These are phyloP conservation scores for Drosophila setifemur DNA, from an alignment of 1,140 invertebrate genomes.

Conservation along the genomic window DNA sequence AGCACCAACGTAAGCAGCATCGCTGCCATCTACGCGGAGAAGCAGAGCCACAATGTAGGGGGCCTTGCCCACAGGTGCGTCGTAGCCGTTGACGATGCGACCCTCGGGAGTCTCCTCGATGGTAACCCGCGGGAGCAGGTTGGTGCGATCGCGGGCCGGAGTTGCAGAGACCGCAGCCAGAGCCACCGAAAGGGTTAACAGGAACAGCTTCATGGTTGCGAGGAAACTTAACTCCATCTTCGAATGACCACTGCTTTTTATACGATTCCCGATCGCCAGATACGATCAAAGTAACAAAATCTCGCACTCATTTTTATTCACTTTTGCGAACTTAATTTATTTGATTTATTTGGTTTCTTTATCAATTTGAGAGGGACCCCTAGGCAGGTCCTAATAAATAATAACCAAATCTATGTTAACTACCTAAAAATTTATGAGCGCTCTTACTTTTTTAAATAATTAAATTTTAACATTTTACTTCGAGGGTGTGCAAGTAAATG, in stretches of 20 bases:
- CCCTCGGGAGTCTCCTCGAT: background rate
- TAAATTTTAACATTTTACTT: too few species aligned
- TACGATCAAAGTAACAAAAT: background rate
- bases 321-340: too few species aligned
- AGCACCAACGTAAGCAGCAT: slow-evolving; percentile 82
- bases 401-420: too few species aligned
- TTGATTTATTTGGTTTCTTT: too few species aligned
- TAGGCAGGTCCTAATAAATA: too few species aligned
- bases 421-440: too few species aligned
- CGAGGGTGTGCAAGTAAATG: too few species aligned
- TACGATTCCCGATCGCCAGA: background rate
- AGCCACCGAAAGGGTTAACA: slow-evolving; percentile 20
- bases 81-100: slow-evolving; percentile 57
- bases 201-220: slow-evolving; percentile 36
- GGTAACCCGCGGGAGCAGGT: background rate
- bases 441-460: too few species aligned
- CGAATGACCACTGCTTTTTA: background rate
- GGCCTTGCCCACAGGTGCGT: slow-evolving; percentile 79
- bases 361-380: too few species aligned
- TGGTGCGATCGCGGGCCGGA: slow-evolving; percentile 7
- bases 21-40: slow-evolving; percentile 63
- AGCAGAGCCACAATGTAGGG: slow-evolving; percentile 83
- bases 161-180: slow-evolving; percentile 19
- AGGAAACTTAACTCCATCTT: background rate
- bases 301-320: background rate